Percentiles rank a stretch among this genome's conserved stretches.
These are phyloP conservation scores for Caenorhabditis drosophilae DNA, from an alignment of 2,888 invertebrate species.

Conservation along the genomic window DNA sequence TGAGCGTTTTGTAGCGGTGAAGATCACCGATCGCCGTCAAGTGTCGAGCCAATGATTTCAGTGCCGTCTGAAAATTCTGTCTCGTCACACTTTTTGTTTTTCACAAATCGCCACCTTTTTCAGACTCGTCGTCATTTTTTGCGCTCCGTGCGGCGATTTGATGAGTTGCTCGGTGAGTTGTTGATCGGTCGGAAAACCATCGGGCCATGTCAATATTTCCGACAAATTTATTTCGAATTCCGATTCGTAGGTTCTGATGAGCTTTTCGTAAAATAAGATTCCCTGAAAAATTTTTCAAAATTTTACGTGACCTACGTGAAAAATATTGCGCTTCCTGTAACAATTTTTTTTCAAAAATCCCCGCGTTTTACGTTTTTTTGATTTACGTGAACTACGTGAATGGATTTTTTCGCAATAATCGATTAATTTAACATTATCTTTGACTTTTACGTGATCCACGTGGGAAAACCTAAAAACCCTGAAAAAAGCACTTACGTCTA, in stretches of 20 bases:
- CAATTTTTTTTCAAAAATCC: neutral
- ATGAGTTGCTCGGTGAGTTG: slow-evolving; percentile 2
- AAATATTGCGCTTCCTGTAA: neutral
- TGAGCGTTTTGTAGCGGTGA: slow-evolving; percentile 85
- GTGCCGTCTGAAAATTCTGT: slow-evolving; percentile 22
- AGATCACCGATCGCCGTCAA: slow-evolving; percentile 90
- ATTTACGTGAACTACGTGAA: too few species aligned
- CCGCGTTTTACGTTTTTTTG: too few species aligned
- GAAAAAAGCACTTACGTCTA: too few species aligned
- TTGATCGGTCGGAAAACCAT: slow-evolving; percentile 8
- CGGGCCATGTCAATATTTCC: slow-evolving; percentile 8
- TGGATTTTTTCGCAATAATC: too few species aligned
- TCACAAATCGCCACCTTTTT: slow-evolving; percentile 8
- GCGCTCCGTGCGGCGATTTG: slow-evolving; percentile 9
- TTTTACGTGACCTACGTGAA: neutral
- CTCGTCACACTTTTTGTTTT: neutral
- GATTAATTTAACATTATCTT: too few species aligned
- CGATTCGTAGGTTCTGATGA: slow-evolving; percentile 78
- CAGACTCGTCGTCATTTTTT: neutral
- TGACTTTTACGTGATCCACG: too few species aligned
- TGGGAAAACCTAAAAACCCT: too few species aligned
- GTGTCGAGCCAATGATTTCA: slow-evolving; percentile 81
- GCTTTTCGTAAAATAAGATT: slow-evolving; percentile 78
- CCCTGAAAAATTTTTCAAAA: slow-evolving; percentile 13
- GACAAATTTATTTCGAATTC: slow-evolving; percentile 79